These are phyloP conservation scores for Mantis religiosa DNA, from an alignment of 2,888 invertebrate species.

Conservation along the genomic window DNA sequence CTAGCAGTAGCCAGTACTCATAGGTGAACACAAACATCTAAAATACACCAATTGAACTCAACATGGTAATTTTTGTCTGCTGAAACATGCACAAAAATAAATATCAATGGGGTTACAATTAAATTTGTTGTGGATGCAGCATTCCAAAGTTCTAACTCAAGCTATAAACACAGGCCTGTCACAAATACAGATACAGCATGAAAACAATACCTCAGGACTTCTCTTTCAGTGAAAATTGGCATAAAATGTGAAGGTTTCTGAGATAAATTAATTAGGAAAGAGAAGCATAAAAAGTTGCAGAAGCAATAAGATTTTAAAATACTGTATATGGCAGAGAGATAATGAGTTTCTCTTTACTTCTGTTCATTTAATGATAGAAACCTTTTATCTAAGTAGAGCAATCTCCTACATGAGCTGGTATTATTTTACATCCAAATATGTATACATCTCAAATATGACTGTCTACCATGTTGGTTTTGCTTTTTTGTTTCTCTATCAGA, in stretches of 20 bases:
- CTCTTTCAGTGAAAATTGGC: not conserved
- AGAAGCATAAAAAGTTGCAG: not conserved
- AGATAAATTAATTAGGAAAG: not conserved
- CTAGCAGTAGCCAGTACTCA: too few species aligned
- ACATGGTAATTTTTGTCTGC: not conserved
- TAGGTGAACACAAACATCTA: too few species aligned
- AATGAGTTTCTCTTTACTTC: too few species aligned
- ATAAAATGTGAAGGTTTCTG: not conserved
- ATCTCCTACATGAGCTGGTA: not conserved
- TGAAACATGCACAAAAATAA: not conserved
- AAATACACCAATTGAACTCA: not conserved
- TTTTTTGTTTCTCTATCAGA: conserved; percentile 15
- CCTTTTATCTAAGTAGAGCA: not conserved
- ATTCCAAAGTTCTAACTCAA: not conserved
- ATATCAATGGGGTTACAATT: not conserved
- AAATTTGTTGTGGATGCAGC: not conserved
- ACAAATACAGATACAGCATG: not conserved
- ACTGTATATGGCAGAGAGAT: not conserved
- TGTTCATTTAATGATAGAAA: not conserved
- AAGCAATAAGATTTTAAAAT: not conserved
- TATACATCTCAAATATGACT: not conserved
- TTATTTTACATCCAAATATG: not conserved
- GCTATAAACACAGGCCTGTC: not conserved
- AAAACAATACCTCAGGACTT: not conserved
- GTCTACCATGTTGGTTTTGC: conserved; percentile 4